These are phyloP conservation scores for Graphium colonna DNA, from an alignment of 2,888 invertebrate species.

Conservation along the genomic window DNA sequence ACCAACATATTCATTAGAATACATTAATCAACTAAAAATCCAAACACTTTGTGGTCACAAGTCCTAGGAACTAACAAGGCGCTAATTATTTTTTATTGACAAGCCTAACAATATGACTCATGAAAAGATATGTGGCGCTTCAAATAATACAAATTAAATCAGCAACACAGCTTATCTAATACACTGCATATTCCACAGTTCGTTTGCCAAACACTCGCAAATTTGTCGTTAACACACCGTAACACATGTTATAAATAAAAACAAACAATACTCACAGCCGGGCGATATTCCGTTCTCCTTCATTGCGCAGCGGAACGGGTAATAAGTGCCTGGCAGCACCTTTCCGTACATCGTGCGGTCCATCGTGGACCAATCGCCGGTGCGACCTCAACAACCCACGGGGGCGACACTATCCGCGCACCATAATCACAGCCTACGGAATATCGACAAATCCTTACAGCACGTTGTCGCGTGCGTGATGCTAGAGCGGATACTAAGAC, in stretches of 20 bases:
- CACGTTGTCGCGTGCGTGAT: slow-evolving; percentile 27
- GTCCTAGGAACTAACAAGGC: not conserved
- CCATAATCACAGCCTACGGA: slow-evolving; percentile 74
- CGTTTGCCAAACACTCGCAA: no score
- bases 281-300: slow-evolving; percentile 90
- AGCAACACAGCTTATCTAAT: no score
- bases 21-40: no score
- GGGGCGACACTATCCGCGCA: slow-evolving; percentile 57
- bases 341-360: slow-evolving; percentile 95
- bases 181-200: no score
- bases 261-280: slow-evolving; percentile 86
- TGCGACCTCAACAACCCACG: slow-evolving; percentile 69
- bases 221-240: not conserved
- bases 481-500: slow-evolving; percentile 48
- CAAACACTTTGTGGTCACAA: no score
- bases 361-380: slow-evolving; percentile 79
- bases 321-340: slow-evolving; percentile 90
- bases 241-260: not conserved
- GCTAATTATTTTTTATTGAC: not conserved
- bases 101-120: not conserved
- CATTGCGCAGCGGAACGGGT: slow-evolving; percentile 91
- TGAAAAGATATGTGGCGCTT: no score
- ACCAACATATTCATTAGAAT: no score
- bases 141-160: no score
- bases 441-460: slow-evolving; percentile 40